Percentiles rank a stretch among this genome's conserved stretches.
Evolutionary conservation across 2,888 invertebrate genomes (phyloP).

Genomic region (Pollenia amentaria): DNA sequence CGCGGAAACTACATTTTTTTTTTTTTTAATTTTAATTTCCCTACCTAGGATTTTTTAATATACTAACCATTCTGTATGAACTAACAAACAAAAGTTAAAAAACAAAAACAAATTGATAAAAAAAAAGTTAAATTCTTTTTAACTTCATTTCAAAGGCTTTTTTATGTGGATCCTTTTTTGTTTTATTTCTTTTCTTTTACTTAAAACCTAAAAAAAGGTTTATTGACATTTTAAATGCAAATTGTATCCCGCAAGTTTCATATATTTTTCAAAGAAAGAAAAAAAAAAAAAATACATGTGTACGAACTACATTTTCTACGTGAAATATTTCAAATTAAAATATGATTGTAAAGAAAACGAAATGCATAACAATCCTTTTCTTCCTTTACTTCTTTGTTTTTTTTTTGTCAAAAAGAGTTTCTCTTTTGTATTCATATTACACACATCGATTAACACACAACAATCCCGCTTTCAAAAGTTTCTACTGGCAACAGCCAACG

Average conservation of each 20-base stretch:
- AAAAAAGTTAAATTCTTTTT: not conserved
- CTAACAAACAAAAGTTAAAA: not conserved
- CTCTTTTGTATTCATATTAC: conserved; percentile 50
- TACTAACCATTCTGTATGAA: no score
- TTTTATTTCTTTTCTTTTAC: not conserved
- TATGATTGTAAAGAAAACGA: conserved; percentile 41
- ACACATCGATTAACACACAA: conserved; percentile 68
- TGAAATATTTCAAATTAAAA: conserved; percentile 58
- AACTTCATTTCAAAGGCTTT: conserved; percentile 8
- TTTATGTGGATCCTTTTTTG: conserved; percentile 1
- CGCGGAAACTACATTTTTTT: no score
- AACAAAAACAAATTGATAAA: not conserved
- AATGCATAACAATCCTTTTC: conserved; percentile 32
- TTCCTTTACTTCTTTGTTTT: conserved; percentile 1
- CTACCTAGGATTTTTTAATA: no score
- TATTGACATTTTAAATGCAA: conserved; percentile 40
- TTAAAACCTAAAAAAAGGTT: conserved; percentile 13
- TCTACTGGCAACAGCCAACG: not conserved
- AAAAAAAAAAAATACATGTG: not conserved
- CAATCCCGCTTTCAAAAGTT: conserved; percentile 20
- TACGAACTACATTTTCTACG: conserved; percentile 2
- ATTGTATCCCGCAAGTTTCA: conserved; percentile 24
- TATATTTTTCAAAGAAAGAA: conserved; percentile 22
- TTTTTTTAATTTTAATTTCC: no score
- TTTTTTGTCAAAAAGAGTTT: not conserved